Evolutionary conservation across 1,140 invertebrate genomes (phyloP), one percentile per base, ranked within the genome.

Genomic region (Drosophila aff.): DNA sequence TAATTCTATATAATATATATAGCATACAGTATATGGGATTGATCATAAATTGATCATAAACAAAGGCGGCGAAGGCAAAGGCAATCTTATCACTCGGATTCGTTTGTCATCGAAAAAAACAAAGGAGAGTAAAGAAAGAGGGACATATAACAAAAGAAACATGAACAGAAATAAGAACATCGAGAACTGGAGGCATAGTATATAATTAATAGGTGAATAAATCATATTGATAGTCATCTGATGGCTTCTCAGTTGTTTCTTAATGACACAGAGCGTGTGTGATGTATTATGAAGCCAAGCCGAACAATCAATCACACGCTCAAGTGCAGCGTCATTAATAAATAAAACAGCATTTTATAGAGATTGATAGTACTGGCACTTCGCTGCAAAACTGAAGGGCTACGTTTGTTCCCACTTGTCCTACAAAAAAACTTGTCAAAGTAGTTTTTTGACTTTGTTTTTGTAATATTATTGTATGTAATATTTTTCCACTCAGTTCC

Each of bases 261-360:
- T 67, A 67, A 79, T 79, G 66, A 66, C 38, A 23, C 5, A 31
- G 43, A 21, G 55, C 16, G 26, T 38, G 7, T 18, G 33, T 18
- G 47, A 71, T 77, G 69, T 59, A 78, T 50, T 78, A 26, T 57
- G 50, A 52, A 73, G 71, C 44, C 67, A 43, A 52, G 67, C 41
- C 41, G 36, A 50, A 60, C 66, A 72, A 87, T 85, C 82, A 87
- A 86, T 86, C 82, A 86, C 62, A 72, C 53, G 53, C 40, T 46
- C 64, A 69, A 82, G 69, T 82, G 69, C 60, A 49, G 43, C 46
- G 47, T 68, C 77, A 65, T 84, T 74, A 85, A 57, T 50, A 41
- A 77, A 63, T 76, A 64, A 69, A 60, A 78, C 65, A 66, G 47
- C 53, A 11, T 65, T 55, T 77, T 74, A 84, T 85, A 63, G 61